Base-by-base conservation (phyloP, 2,113 vertebrate genomes). In the Chascanopsetta lugubris region DNA sequence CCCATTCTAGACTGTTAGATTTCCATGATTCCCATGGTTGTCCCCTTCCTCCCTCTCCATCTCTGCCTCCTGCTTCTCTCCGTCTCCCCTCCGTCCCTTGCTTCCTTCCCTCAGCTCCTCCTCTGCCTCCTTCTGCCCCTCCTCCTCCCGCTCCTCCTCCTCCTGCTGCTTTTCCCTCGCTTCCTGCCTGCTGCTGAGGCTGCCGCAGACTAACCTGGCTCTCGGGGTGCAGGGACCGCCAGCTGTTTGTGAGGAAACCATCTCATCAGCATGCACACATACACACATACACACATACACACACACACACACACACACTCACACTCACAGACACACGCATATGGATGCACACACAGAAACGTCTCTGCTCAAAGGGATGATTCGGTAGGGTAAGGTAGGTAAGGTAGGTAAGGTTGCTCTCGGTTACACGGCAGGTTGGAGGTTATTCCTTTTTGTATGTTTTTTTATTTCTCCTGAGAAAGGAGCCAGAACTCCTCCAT, bases 141-240 rank as follows among this genome's bases (percentile, higher is more conserved):
- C 47, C 70, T 79, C 60, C 69, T 86, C 59, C 66, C 73, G 1
- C 79, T 87, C 32, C 69, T 84, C 32, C 69, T 84, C 64, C 75
- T 86, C 34, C 76, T 88, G 48, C 75, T 87, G 79, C 81, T 80
- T 55, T 82, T 75, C 64, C 79, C 68, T 61, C 66, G 79, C 61
- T 78, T 79, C 78, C 58, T 84, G 78, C 77, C 83, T 46, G 75
- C 86, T 83, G 76, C 77, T 78, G 79, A 77, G 56, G 85, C 80
- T 88, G 75, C 82, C 7, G 67, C 83, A 86, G 81, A 89, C 56
- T 86, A 88, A 85, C 81, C 64, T 73, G 79, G 77, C 81, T 85
- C 46, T 74, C 51, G 65, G 78, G 73, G 72, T 69, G 72, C 85
- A 84, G 83, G 61, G 61, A 89, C 85, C 83, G 70, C 77, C 76